Conservation (phyloP, 2,113 vertebrate genomes). For the Elephas maximus region DNA sequence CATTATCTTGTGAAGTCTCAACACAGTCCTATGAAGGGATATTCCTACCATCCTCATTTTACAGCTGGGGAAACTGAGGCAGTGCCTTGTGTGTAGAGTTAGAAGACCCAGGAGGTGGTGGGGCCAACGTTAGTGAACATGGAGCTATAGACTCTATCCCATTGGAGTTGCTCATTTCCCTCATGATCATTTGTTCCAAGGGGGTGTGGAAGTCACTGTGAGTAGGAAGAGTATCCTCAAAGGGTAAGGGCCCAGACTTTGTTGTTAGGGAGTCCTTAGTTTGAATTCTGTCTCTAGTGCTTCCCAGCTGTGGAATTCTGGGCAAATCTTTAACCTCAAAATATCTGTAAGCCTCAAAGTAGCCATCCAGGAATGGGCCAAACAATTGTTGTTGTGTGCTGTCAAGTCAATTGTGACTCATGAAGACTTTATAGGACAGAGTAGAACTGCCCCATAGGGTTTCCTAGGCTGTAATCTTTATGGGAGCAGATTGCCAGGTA, state of each 20-base stretch:
- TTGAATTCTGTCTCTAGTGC: background rate
- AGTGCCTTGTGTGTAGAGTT: background rate
- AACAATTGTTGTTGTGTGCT: background rate
- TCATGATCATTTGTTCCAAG: background rate
- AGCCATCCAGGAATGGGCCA: background rate
- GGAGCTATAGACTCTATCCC: accelerated
- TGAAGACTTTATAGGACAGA: background rate
- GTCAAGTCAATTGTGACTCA: background rate
- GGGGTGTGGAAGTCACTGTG: accelerated
- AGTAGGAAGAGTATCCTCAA: background rate
- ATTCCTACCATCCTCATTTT: background rate
- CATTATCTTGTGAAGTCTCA: background rate
- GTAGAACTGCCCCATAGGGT: background rate
- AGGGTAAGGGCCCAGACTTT: background rate
- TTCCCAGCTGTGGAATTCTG: background rate
- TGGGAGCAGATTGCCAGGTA: background rate
- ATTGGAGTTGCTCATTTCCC: background rate
- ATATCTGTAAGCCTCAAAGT: background rate
- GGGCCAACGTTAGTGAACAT: no score
- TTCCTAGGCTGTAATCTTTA: background rate
- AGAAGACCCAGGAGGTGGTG: background rate
- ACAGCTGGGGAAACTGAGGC: slow-evolving; percentile 3
- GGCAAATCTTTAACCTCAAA: background rate
- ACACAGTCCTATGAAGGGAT: no score
- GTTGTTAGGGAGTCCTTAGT: accelerated